Evolutionary conservation across 2,797 vertebrate genomes (phyloP).

Genomic region (Pitangus sulphuratus): DNA sequence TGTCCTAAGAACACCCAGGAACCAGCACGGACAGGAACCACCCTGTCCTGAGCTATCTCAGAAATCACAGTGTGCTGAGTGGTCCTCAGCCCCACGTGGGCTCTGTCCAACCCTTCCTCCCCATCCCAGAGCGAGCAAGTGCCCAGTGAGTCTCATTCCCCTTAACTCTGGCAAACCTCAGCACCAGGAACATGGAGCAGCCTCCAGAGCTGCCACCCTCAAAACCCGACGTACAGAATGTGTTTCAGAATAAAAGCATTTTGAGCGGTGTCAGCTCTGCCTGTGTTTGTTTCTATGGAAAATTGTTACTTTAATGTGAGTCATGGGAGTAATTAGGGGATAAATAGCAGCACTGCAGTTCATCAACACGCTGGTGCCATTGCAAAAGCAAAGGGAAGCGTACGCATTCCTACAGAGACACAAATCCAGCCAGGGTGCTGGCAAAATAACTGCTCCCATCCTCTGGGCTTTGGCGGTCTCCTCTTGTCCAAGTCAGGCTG

Average conservation of each 20-base stretch:
- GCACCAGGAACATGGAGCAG: background rate
- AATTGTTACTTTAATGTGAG: slow-evolving; percentile 60
- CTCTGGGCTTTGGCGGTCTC: slow-evolving; percentile 30
- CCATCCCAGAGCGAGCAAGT: fast-evolving
- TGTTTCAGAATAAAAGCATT: slow-evolving; percentile 40
- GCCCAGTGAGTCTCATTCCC: background rate
- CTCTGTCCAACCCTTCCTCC: background rate
- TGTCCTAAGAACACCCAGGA: background rate
- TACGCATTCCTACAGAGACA: background rate
- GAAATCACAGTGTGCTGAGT: background rate
- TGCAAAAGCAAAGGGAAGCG: slow-evolving; percentile 59
- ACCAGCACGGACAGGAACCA: background rate
- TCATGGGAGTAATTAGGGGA: slow-evolving; percentile 66
- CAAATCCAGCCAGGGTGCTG: slow-evolving; percentile 43
- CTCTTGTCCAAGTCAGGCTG: slow-evolving; percentile 7
- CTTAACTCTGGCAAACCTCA: background rate
- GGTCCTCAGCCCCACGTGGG: background rate
- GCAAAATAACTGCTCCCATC: slow-evolving; percentile 36
- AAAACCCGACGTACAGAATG: background rate
- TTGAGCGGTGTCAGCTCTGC: slow-evolving; percentile 21
- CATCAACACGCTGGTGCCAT: slow-evolving; percentile 43
- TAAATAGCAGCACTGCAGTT: slow-evolving; percentile 63
- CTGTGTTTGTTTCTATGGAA: slow-evolving; percentile 63
- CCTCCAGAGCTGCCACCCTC: background rate
- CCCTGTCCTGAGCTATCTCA: background rate